phyloP scores from a whole-genome alignment of 1,140 invertebrate genomes.

The Bombus terrestris region DNA sequence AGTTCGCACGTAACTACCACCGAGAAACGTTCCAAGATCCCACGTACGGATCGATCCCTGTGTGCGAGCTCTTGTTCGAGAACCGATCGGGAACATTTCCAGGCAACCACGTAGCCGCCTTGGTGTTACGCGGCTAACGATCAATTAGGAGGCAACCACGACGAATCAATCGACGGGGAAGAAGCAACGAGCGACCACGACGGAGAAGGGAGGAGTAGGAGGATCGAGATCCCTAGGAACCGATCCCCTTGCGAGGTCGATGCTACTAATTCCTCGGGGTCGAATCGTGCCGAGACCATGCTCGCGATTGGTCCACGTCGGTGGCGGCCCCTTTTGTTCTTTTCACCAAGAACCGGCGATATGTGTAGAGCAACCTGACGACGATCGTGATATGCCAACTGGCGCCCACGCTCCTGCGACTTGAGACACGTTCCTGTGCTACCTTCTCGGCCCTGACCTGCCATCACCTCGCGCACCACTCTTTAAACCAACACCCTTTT shows the following conservation, averaged over 20 bases:
- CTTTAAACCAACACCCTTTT: constrained; percentile 46
- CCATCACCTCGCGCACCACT: constrained; percentile 49
- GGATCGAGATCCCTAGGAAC: constrained; percentile 52
- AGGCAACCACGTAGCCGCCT: neutral
- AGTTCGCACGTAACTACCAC: constrained; percentile 7
- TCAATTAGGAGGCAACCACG: constrained; percentile 42
- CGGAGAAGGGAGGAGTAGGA: constrained; percentile 9
- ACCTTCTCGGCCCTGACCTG: constrained; percentile 65
- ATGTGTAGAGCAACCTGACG: constrained; percentile 65
- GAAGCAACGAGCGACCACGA: neutral
- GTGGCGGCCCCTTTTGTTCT: constrained; percentile 65
- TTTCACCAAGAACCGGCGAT: constrained; percentile 58
- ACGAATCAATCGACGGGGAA: constrained; percentile 59
- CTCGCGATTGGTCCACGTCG: constrained; percentile 56
- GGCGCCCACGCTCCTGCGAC: constrained; percentile 65
- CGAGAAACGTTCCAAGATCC: neutral
- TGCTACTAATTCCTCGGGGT: constrained; percentile 64
- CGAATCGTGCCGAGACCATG: constrained; percentile 56
- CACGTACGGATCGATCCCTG: neutral
- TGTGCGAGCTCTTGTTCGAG: neutral
- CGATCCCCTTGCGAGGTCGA: constrained; percentile 58
- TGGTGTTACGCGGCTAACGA: constrained; percentile 41
- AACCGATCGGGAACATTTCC: constrained; percentile 8
- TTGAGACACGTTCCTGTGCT: constrained; percentile 58
- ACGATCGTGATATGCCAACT: constrained; percentile 70